These are phyloP conservation scores for Nesospiza acunhae DNA, from an alignment of 2,113 vertebrate genomes.

Conservation along the genomic window DNA sequence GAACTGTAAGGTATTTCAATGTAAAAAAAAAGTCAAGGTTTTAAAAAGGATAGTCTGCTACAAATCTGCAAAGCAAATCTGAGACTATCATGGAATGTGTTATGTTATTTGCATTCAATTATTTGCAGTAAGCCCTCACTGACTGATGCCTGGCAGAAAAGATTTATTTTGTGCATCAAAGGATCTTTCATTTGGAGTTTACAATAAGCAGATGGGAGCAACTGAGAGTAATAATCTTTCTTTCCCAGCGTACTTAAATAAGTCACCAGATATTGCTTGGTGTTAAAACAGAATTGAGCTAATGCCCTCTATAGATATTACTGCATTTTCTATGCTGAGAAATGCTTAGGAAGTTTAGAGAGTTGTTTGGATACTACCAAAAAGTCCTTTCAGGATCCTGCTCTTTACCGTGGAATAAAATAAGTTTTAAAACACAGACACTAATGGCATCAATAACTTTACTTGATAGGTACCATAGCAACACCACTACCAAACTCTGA, in stretches of 20 bases:
- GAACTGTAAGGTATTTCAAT: neutral
- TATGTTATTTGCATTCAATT: constrained; percentile 20
- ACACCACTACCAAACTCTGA: neutral
- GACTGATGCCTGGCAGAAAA: neutral
- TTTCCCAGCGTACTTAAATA: neutral
- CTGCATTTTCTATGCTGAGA: neutral
- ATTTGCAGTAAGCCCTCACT: neutral
- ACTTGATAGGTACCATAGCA: neutral
- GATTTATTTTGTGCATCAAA: constrained; percentile 27
- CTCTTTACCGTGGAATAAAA: neutral
- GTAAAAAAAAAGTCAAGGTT: neutral
- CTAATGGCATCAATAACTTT: neutral
- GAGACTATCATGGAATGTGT: neutral
- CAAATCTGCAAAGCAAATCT: constrained; percentile 27
- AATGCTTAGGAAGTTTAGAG: neutral
- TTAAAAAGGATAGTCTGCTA: neutral
- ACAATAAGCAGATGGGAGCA: neutral
- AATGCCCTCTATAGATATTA: neutral
- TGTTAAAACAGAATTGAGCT: neutral
- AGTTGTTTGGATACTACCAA: neutral
- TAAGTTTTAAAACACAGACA: neutral
- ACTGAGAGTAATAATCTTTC: neutral
- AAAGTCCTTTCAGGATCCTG: neutral
- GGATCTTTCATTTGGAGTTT: constrained; percentile 9
- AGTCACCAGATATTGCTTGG: neutral